Evolutionary conservation across 1,140 invertebrate species (phyloP), one percentile per base, ranked within the genome.

Genomic region (Drosophila rhopaloa): DNA sequence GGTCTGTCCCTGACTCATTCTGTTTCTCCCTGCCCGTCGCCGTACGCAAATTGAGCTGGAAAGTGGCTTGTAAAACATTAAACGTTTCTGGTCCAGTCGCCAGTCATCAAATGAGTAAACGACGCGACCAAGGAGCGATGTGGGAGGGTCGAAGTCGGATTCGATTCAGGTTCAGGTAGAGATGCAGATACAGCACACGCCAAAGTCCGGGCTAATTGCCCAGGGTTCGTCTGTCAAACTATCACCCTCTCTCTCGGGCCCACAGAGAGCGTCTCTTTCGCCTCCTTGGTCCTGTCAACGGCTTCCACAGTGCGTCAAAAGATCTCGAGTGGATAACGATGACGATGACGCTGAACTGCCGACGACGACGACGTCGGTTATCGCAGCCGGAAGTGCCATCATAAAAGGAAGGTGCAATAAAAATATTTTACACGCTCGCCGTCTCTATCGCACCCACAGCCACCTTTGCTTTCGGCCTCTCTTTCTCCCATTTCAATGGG

Each of bases 381-480:
- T 89, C 84, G 60, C 77, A 79, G 74, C 84, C 84, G 84, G 85
- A 89, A 89, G 84, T 89, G 85, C 84, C 84, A 84, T 89, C 84
- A 89, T 89, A 89, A 89, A 89, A 90, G 84, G 84, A 89, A 89
- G 84, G 85, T 89, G 84, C 84, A 89, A 89, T 89, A 89, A 90
- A 89, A 89, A 89, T 89, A 89, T 90, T 89, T 89, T 85, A 90
- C 85, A 89, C 76, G 74, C 74, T 61, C 43, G 53, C 51, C 67
- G 1, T 70, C 68, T 57, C 68, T 19, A n/a, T 58, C 8, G 11
- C 35, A 41, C 61, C 53, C 29, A 56, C 48, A 14, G 19, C 53
- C 16, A 56, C n/a, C 19, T 27, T 14, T 8, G 37, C 19, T 19
- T 37, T 11, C 2, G 35, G 41, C 56, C 44, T 37, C 19, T 40